Conservation (phyloP, 1,140 invertebrate species). For the Papilio glaucus region DNA sequence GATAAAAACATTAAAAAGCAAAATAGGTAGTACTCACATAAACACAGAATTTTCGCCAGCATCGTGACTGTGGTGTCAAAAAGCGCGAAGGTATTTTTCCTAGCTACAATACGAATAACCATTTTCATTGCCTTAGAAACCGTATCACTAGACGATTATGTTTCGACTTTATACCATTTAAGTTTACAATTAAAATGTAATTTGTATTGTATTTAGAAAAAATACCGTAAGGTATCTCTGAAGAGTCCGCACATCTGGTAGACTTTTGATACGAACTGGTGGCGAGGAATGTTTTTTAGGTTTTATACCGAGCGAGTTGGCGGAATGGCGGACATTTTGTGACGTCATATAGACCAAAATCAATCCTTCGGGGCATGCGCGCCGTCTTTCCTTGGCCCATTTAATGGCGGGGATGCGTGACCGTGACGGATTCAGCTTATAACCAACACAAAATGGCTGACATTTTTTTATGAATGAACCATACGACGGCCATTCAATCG, state of each 20-base stretch:
- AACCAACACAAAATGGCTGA: constrained; percentile 60
- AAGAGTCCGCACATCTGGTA: constrained; percentile 48
- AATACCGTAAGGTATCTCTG: constrained; percentile 44
- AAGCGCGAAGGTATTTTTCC: constrained; percentile 55
- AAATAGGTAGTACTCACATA: constrained; percentile 65
- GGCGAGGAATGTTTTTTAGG: constrained; percentile 60
- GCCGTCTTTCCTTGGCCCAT: constrained; percentile 70
- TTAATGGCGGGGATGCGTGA: constrained; percentile 50
- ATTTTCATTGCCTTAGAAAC: constrained; percentile 59
- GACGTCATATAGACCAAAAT: constrained; percentile 72
- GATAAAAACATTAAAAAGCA: constrained; percentile 25
- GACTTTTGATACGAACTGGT: constrained; percentile 44
- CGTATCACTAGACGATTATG: constrained; percentile 45
- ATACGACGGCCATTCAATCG: constrained; percentile 63
- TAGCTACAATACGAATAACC: constrained; percentile 49
- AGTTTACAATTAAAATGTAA: constrained; percentile 27
- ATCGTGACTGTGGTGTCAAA: constrained; percentile 53
- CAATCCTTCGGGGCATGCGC: constrained; percentile 73
- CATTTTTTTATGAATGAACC: constrained; percentile 76
- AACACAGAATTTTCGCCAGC: constrained; percentile 66
- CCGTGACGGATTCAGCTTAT: constrained; percentile 61
- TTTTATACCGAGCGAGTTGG: constrained; percentile 72
- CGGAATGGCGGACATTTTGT: constrained; percentile 71
- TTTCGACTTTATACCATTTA: constrained; percentile 48
- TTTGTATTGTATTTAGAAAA: constrained; percentile 31